Percentiles rank a stretch among this genome's conserved stretches.
These are phyloP conservation scores for Rhagoletis zephyria DNA, from an alignment of 1,140 invertebrate genomes.

Conservation along the genomic window DNA sequence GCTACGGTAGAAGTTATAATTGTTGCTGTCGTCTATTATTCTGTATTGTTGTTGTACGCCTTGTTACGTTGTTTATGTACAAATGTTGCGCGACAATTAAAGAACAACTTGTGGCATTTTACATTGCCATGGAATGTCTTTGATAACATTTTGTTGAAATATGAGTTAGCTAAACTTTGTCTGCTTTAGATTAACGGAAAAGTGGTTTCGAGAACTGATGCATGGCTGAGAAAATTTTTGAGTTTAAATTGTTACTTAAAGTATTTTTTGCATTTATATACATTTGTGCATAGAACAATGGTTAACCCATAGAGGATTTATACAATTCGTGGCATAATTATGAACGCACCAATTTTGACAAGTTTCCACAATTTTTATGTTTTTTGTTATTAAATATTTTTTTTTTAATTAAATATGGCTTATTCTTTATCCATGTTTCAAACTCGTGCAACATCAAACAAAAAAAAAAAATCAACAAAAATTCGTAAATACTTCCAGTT, in stretches of 20 bases:
- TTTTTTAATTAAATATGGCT: no score
- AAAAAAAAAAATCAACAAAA: no score
- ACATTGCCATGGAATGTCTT: slow-evolving; percentile 37
- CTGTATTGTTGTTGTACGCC: neutral
- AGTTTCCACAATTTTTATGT: no score
- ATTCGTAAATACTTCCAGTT: no score
- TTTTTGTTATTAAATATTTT: no score
- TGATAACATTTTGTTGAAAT: slow-evolving; percentile 37
- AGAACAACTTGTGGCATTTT: slow-evolving; percentile 52
- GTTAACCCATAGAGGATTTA: no score
- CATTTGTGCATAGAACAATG: no score
- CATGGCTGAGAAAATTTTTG: neutral
- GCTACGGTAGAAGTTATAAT: slow-evolving; percentile 32
- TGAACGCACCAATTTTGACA: no score
- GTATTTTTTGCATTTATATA: neutral
- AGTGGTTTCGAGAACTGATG: neutral
- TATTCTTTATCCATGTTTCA: no score
- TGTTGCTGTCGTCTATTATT: neutral
- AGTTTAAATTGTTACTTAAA: neutral
- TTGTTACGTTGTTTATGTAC: slow-evolving; percentile 48
- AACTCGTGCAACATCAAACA: no score
- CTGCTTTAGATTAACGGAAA: neutral
- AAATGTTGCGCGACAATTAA: slow-evolving; percentile 54
- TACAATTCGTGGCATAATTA: no score
- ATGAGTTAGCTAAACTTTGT: neutral